Evolutionary conservation across 2,888 invertebrate species (phyloP).

Genomic region (Bombyx huttoni): DNA sequence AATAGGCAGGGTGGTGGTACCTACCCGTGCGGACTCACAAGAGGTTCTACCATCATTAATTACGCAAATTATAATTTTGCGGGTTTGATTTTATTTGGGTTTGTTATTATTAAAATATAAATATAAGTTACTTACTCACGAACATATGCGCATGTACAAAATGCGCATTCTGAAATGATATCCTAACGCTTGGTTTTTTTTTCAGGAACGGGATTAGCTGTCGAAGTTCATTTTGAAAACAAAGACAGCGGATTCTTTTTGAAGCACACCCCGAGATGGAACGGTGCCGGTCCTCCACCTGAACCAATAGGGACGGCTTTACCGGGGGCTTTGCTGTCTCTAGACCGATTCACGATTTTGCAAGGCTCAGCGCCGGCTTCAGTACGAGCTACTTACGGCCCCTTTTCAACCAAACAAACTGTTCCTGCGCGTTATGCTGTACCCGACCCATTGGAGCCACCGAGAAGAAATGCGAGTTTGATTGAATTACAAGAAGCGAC

Average conservation of each 20-base stretch:
- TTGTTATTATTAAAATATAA: no score
- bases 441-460: slow-evolving; percentile 83
- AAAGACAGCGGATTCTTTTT: slow-evolving; percentile 93
- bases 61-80: no score
- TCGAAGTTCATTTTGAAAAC: slow-evolving; percentile 93
- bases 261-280: slow-evolving; percentile 84
- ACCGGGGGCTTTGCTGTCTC: slow-evolving; percentile 81
- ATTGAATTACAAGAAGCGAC: slow-evolving; percentile 74
- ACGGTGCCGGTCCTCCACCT: slow-evolving; percentile 65
- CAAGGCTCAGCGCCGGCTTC: slow-evolving; percentile 93
- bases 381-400: slow-evolving; percentile 92
- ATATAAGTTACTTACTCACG: no score
- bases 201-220: slow-evolving; percentile 78
- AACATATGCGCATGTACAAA: no score
- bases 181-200: slow-evolving; percentile 24
- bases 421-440: slow-evolving; percentile 92
- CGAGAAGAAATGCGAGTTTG: slow-evolving; percentile 72
- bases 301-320: slow-evolving; percentile 60
- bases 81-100: no score
- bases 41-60: no score
- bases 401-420: slow-evolving; percentile 95
- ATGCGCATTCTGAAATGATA: no score
- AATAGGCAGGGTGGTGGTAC: no score
- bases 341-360: slow-evolving; percentile 92
- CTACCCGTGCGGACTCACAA: no score